Base-by-base conservation (phyloP, 1,140 invertebrate species). In the Tribolium madens region DNA sequence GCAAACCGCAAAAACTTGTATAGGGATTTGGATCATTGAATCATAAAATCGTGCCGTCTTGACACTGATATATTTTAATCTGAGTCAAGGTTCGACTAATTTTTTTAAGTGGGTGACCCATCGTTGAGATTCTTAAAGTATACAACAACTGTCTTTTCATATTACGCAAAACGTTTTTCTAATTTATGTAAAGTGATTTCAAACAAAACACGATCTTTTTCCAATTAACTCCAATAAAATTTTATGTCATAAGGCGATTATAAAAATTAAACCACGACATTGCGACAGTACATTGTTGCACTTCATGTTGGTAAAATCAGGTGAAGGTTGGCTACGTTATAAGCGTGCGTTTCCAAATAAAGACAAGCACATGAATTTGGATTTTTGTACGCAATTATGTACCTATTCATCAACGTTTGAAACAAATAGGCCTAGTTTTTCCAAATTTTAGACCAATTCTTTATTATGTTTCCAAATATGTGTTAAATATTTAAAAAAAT, bases 251-350 rank as follows among this genome's bases (percentile, higher is more conserved):
- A 75, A 60, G 10, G 73, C 31, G 64, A 75, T 75, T 48, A 50
- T 72, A 72, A 64, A 75, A 75, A 48, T 60, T 14, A 42, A 75
- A 75, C 50, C 53, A 15, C 73, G 17, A 52, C 53, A 48, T 75
- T 75, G 57, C 73, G 73, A 46, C 73, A 75, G 33, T 48, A 21
- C 31, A 48, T 42, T 26, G 52, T 52, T 68, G 53, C 47, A 50
- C 64, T 75, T 47, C 73, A 69, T 64, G 64, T 76, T 76, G 75
- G 75, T 48, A 76, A 72, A 72, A 76, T 72, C 68, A 76, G 75
- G 75, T 76, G 75, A 76, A 76, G 75, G 75, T 76, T 76, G 68
- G 75, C 75, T 33, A 72, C 73, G 72, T 18, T 73, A 36, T 73
- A 73, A 18, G 36, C 70, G 33, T 12, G 14, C 52, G 57, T 76